Conservation (phyloP, 1,140 invertebrate species). For the Hetaerina americana region DNA sequence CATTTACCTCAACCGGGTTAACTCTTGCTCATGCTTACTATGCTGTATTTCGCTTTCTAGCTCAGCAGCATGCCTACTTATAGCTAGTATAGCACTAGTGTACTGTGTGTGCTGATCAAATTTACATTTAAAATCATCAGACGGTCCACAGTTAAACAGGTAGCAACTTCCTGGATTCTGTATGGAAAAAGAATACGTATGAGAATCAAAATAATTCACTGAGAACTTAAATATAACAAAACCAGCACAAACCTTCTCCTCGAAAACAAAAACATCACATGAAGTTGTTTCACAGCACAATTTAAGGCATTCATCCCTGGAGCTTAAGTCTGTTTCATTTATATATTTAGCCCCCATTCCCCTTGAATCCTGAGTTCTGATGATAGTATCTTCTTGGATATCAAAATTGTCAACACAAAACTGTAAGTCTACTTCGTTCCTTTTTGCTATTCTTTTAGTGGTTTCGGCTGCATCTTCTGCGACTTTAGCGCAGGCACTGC, state of each 20-base stretch:
- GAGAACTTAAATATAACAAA: background rate
- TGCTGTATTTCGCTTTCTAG: constrained; percentile 54
- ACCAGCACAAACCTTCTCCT: constrained; percentile 63
- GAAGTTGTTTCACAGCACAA: constrained; percentile 73
- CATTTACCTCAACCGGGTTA: constrained; percentile 55
- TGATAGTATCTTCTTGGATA: constrained; percentile 77
- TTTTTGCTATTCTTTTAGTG: constrained; percentile 3
- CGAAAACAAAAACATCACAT: constrained; percentile 85
- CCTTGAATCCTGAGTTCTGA: constrained; percentile 74
- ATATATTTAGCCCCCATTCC: constrained; percentile 78
- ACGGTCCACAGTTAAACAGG: constrained; percentile 77
- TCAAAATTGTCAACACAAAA: constrained; percentile 57
- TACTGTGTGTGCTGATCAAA: constrained; percentile 81
- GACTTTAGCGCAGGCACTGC: too few relatives aligned
- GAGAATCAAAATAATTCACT: constrained; percentile 1
- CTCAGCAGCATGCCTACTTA: constrained; percentile 45
- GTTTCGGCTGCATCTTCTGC: too few relatives aligned
- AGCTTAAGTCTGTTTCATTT: constrained; percentile 65
- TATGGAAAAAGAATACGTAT: background rate
- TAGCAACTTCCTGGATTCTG: constrained; percentile 80
- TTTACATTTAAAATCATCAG: constrained; percentile 82
- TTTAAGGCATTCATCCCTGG: constrained; percentile 64
- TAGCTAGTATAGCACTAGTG: constrained; percentile 67
- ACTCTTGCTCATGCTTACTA: constrained; percentile 66
- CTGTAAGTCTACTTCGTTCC: constrained; percentile 11